Evolutionary conservation across 2,888 invertebrate species (phyloP), one percentile per base, ranked within the genome.

Genomic region (Epinotia bilunana): DNA sequence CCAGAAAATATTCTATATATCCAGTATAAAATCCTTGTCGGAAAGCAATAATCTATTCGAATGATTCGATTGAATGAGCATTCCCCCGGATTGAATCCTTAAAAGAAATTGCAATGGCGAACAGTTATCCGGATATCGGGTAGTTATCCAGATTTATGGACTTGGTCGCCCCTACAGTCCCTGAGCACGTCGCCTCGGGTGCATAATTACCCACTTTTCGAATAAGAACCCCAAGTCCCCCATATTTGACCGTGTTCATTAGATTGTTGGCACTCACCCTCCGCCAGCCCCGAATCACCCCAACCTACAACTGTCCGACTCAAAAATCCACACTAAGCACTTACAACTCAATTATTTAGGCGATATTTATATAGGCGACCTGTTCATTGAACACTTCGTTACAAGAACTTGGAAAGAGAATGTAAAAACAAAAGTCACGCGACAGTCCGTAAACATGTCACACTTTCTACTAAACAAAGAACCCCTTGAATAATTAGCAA

Each of bases 101-200:
- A 60, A 60, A 74, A 64, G 70, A 64, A 64, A 64, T 64, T 58
- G 69, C 70, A 74, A 74, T 71, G 39, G 61, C 71, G 49, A 71
- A 67, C 72, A 70, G 74, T 74, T 70, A 58, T 69, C 64, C 57
- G 74, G 70, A 70, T 74, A 83, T 81, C 80, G 79, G 82, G 83
- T 82, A 84, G 84, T 90, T 90, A 89, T 81, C 84, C 83, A 90
- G 89, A 92, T 92, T 90, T 91, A 92, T 90, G 80, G 80, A 16
- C 58, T 46, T 81, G 82, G 81, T 39, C 28, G 60, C 61, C 83
- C 79, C 80, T 76, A 81, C 79, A 81, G 81, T 81, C 85, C 84
- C 83, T 82, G 83, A 80, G 67, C 67, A 60, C 62, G 80, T 82
- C 82, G 82, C 86, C 86, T 82, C 81, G 84, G 85, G 83, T 84